Evolutionary conservation across 2,888 invertebrate species (phyloP).

Genomic region (Calameuta pallipes): DNA sequence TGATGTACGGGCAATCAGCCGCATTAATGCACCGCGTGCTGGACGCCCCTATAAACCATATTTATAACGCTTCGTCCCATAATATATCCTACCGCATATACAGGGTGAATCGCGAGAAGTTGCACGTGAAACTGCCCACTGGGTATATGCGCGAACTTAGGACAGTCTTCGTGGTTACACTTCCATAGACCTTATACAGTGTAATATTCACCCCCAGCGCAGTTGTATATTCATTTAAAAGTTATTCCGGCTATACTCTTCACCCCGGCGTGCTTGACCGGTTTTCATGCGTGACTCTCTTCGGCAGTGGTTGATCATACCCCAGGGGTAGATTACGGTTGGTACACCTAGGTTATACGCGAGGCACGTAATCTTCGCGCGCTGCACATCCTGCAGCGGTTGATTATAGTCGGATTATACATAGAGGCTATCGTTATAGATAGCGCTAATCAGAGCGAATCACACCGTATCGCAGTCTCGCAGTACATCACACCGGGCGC

Average conservation of each 20-base stretch:
- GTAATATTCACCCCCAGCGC: background rate
- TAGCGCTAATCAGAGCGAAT: conserved; percentile 65
- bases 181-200: background rate
- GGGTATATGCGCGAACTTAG: background rate
- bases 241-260: background rate
- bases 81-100: conserved; percentile 35
- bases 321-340: background rate
- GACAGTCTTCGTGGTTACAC: background rate
- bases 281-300: conserved; percentile 1
- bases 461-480: conserved; percentile 55
- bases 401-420: conserved; percentile 44
- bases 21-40: conserved; percentile 61
- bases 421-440: conserved; percentile 57
- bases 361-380: background rate
- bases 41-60: conserved; percentile 56
- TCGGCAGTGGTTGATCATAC: background rate
- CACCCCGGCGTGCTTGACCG: background rate
- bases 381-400: background rate
- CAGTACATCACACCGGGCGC: conserved; percentile 47
- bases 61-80: conserved; percentile 56
- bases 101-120: background rate
- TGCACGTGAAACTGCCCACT: background rate
- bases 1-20: conserved; percentile 65
- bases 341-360: background rate
- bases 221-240: background rate